Base-by-base conservation (phyloP, 2,113 vertebrate genomes). In the Phalacrocorax brasilianus region DNA sequence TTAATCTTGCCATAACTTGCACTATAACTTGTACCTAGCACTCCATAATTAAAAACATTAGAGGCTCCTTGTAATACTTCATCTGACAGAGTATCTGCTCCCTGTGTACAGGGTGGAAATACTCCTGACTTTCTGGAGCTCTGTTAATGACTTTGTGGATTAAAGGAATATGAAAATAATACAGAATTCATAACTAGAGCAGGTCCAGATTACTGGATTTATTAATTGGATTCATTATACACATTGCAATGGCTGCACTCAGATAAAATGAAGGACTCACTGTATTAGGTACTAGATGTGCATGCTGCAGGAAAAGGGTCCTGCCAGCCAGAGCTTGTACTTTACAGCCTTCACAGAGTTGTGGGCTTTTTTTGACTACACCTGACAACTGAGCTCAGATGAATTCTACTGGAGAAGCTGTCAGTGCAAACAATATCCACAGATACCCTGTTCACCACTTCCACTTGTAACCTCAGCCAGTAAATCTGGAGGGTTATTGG, bases 21-120 rank as follows among this genome's bases (percentile, higher is more conserved):
- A 38, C 78, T 76, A 4, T 19, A 66, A 65, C 59, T 50, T 33
- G 5, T 2, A 12, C 33, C 68, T 27, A 66, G 38, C 42, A 4
- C 65, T 72, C 84, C 33, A 17, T 97, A 97, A 97, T 97, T 80
- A 97, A 91, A 97, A 97, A 97, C 97, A 97, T 97, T 95, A 81
- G 17, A 63, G 74, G 70, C 71, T 56, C 87, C 35, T 32, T 44
- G 59, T n/a, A 52, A 38, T 0, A 1, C 83, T 75, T 75, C 47
- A 21, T 8, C 56, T 77, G 97, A 91, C 94, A 92, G 85, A n/a
- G 59, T 21, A 95, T 73, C 94, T 68, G 68, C 76, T 89, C 55
- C 58, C 73, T 5, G 8, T 23, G 45, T 44, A 47, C 3, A 30
- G 52, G 75, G 52, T 24, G 65, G 38, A 75, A 95, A 97, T 84